Evolutionary conservation across 2,888 invertebrate genomes (phyloP).

Genomic region (Cephus sareptanus): DNA sequence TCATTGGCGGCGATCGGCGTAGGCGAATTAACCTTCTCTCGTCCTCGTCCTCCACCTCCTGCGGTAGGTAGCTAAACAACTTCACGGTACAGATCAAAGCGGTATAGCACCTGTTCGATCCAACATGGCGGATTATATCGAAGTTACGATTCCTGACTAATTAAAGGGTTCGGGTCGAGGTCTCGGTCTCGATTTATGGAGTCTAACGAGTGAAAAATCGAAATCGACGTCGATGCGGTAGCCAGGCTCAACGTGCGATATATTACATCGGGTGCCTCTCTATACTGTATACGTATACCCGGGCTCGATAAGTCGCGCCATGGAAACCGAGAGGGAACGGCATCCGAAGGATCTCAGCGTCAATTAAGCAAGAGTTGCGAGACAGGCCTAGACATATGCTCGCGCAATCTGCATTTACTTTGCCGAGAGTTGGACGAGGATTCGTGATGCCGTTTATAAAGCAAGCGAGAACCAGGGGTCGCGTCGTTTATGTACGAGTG

Average conservation of each 20-base stretch:
- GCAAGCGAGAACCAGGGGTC: neutral
- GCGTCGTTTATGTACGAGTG: conserved; percentile 12
- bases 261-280: too few relatives aligned
- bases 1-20: too few relatives aligned
- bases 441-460: too few relatives aligned
- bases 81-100: too few relatives aligned
- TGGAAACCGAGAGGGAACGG: conserved; percentile 21
- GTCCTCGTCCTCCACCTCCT: too few relatives aligned
- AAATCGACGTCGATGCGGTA: neutral
- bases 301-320: conserved; percentile 10
- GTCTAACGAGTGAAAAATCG: neutral
- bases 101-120: conserved; percentile 25
- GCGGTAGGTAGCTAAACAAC: too few relatives aligned
- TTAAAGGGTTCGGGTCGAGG: conserved; percentile 27
- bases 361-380: conserved; percentile 53
- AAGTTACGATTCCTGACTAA: conserved; percentile 36
- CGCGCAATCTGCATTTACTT: conserved; percentile 46
- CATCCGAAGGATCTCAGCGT: conserved; percentile 46
- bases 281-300: too few relatives aligned
- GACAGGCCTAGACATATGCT: conserved; percentile 47
- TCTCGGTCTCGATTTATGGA: too few relatives aligned
- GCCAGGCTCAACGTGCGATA: too few relatives aligned
- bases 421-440: neutral
- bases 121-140: conserved; percentile 19
- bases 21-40: too few relatives aligned